phyloP scores from a whole-genome alignment of 2,113 vertebrate species.

The Rhinoderma darwinii region DNA sequence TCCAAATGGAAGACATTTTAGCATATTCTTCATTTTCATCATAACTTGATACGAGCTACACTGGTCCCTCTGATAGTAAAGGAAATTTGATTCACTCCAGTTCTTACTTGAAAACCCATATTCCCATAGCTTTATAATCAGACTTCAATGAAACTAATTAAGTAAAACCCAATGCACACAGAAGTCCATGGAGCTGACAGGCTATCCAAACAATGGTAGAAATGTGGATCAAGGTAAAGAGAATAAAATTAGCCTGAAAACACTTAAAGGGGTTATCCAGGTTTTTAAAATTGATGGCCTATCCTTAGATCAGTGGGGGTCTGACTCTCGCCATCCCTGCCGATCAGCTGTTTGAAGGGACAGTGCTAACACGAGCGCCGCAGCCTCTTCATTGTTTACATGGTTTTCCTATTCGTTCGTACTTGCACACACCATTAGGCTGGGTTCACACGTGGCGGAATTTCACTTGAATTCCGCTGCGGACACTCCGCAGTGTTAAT shows the following conservation, averaged over 20 bases:
- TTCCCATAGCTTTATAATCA: conserved; percentile 54
- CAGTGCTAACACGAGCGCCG: no score
- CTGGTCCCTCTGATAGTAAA: conserved; percentile 44
- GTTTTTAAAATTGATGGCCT: no score
- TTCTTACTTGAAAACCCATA: conserved; percentile 55
- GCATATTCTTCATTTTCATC: conserved; percentile 45
- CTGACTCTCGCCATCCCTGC: no score
- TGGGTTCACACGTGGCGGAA: no score
- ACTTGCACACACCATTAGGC: no score
- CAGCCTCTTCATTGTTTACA: no score
- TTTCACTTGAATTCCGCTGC: no score
- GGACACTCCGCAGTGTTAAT: no score
- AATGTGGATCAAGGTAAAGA: background rate
- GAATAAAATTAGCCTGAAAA: conserved; percentile 20
- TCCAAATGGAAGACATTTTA: conserved; percentile 5
- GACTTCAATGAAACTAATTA: conserved; percentile 55
- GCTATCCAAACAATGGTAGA: conserved; percentile 27
- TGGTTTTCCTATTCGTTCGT: no score
- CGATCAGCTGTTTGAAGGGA: no score
- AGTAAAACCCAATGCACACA: conserved; percentile 50
- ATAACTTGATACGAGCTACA: conserved; percentile 35
- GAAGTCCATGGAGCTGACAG: conserved; percentile 32
- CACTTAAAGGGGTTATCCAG: no score
- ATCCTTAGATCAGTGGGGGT: no score
- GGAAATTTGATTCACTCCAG: conserved; percentile 50